These are phyloP conservation scores for Sciurus niger DNA, from an alignment of 2,113 vertebrate species.

Conservation along the genomic window DNA sequence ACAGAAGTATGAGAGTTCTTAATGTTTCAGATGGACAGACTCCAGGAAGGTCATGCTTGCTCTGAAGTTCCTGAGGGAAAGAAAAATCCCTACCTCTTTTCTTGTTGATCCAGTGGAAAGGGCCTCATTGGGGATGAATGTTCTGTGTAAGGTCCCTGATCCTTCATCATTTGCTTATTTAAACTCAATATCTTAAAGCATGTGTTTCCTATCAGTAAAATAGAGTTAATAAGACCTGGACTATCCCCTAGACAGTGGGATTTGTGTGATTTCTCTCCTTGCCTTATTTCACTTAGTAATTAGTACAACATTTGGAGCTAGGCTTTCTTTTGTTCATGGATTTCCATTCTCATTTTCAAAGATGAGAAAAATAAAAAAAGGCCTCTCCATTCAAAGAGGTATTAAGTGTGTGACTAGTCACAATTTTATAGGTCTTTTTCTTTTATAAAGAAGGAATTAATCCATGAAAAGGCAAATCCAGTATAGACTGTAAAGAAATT, in stretches of 20 bases:
- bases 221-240: background rate
- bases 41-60: background rate
- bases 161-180: background rate
- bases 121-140: background rate
- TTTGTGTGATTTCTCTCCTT: background rate
- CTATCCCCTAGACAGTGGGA: background rate
- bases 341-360: background rate
- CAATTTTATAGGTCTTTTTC: background rate
- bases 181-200: background rate
- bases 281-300: background rate
- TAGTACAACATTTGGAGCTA: background rate
- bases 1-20: background rate
- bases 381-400: background rate
- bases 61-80: background rate
- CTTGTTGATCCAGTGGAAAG: background rate
- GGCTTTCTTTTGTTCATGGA: background rate
- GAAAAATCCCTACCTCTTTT: background rate
- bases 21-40: rapidly evolving
- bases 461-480: background rate
- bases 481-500: background rate
- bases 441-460: background rate
- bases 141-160: background rate
- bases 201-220: background rate
- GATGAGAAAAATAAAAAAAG: background rate
- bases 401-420: background rate